Conservation (phyloP, 2,113 vertebrate species). For the Rhombomys opimus region DNA sequence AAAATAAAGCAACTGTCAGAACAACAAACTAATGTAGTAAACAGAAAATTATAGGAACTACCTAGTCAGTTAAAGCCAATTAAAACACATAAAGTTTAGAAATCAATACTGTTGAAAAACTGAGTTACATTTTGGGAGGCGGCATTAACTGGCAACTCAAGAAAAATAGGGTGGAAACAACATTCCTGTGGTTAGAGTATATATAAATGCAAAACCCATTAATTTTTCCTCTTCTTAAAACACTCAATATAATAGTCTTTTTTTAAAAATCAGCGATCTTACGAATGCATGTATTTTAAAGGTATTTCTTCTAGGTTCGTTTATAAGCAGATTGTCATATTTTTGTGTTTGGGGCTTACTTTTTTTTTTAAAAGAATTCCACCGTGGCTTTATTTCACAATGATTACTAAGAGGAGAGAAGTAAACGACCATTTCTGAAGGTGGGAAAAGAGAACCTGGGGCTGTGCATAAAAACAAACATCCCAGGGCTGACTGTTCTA, state of each 20-base stretch:
- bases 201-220: conserved; percentile 83
- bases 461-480: conserved; percentile 23
- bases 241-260: conserved; percentile 53
- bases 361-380: background rate
- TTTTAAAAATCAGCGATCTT: conserved; percentile 33
- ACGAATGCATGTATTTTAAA: conserved; percentile 50
- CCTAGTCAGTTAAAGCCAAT: conserved; percentile 60
- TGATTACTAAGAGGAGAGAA: conserved; percentile 17
- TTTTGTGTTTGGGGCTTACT: conserved; percentile 14
- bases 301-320: conserved; percentile 4
- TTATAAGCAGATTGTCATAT: conserved; percentile 12
- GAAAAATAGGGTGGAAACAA: conserved; percentile 80
- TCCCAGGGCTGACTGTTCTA: background rate
- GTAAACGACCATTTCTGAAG: conserved; percentile 48
- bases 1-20: conserved; percentile 57
- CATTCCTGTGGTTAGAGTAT: conserved; percentile 86
- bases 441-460: conserved; percentile 1
- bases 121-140: conserved; percentile 74
- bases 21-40: conserved; percentile 59
- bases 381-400: conserved; percentile 50
- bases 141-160: conserved; percentile 75
- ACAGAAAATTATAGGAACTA: conserved; percentile 43
- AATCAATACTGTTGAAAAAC: conserved; percentile 78
- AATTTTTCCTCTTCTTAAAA: conserved; percentile 80
- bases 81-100: conserved; percentile 77